A percentile compares a stretch with the other conserved stretches of the same genome.
Evolutionary conservation across 2,113 vertebrate genomes (phyloP).

Genomic region (Mustelus asterias): DNA sequence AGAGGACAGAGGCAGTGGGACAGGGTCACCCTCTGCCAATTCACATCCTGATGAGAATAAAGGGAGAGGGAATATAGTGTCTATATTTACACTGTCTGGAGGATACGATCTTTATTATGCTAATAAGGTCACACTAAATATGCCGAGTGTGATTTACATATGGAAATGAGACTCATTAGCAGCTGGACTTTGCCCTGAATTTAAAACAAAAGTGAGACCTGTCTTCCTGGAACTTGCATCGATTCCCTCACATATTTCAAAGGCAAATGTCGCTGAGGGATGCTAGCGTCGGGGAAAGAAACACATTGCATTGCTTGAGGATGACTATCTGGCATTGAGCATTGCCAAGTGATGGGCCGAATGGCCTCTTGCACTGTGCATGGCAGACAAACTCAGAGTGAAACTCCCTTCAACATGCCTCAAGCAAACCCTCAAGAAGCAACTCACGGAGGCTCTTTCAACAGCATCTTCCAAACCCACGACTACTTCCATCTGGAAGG

Average conservation of each 20-base stretch:
- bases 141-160: conserved; percentile 25
- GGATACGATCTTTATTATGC: not conserved
- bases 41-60: not conserved
- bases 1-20: not conserved
- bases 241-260: not conserved
- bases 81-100: not conserved
- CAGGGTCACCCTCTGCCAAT: not conserved
- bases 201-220: not conserved
- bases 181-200: conserved; percentile 1
- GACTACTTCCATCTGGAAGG: too few relatives aligned
- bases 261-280: not conserved
- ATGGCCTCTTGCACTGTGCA: too few relatives aligned
- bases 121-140: conserved; percentile 14
- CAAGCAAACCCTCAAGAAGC: not conserved
- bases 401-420: not conserved
- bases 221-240: not conserved
- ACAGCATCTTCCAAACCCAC: too few relatives aligned
- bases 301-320: not conserved
- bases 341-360: too few relatives aligned
- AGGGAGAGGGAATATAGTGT: not conserved
- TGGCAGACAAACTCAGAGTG: not conserved
- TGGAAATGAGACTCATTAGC: not conserved
- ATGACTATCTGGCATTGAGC: not conserved
- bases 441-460: too few relatives aligned
- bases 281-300: not conserved